Base-by-base conservation (phyloP, 2,113 vertebrate genomes). In the Notothenia coriiceps region DNA sequence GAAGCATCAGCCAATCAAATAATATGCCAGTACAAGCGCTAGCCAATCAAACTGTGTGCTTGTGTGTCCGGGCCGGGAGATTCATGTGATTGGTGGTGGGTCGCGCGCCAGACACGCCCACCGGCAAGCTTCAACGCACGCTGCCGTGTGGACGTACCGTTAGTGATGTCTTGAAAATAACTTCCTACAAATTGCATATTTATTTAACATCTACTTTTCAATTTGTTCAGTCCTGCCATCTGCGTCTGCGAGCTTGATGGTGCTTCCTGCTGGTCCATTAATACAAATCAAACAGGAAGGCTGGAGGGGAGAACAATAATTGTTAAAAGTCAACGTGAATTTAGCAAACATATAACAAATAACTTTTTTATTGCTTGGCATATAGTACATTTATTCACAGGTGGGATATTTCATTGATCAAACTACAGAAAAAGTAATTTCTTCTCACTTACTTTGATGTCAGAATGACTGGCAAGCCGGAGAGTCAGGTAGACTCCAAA, bases 261-360 rank as follows among this genome's bases (percentile, higher is more conserved):
- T n/a, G 25, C 66, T 88, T 65, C 91, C 91, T 3, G 84, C 2
- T 12, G 91, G 88, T 3, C 93, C 94, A 0, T 93, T 95, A 33
- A 95, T 80, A 43, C 90, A 86, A 76, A 94, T 82, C 82, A 93
- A 78, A 85, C 94, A 95, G 33, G 87, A 85, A 4, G 92, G 90
- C 94, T 94, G 81, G 1, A 81, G 14, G 70, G 7, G 7, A 80
- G 49, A 83, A 80, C n/a, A 71, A 5, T 10, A 49, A 70, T 2
- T n/a, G 35, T 43, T 25, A 0, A 43, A 49, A 5, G 17, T 60
- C 0, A 49, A 13, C 17, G 25, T 29, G 14, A 49, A 11, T 33
- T 29, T 0, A 29, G 0, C 5, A 35, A 43, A 67, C 9, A 20
- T n/a, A n/a, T 6, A 3, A 13, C 6, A 5, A 35, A 7, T 20